Conservation (phyloP, 2,888 invertebrate genomes). For the Cheilosia urbana region DNA sequence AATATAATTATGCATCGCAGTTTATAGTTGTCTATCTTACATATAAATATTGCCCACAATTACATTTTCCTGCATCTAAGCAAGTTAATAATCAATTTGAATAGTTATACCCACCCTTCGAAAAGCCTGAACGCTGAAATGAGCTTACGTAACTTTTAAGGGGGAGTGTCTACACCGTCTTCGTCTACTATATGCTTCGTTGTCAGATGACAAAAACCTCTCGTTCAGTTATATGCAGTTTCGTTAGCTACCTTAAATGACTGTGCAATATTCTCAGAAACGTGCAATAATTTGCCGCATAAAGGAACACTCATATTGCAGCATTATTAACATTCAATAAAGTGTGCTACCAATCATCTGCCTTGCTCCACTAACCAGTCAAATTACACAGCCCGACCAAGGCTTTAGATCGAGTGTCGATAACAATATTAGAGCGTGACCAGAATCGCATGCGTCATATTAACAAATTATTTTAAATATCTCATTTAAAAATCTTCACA, state of each 20-base stretch:
- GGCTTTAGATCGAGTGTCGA: constrained; percentile 53
- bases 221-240: background rate
- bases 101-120: background rate
- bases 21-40: too few relatives aligned
- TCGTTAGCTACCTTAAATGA: background rate
- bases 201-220: background rate
- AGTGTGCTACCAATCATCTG: constrained; percentile 52
- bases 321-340: constrained; percentile 11
- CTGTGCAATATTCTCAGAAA: background rate
- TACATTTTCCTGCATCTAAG: too few relatives aligned
- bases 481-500: constrained; percentile 64
- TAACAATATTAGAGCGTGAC: constrained; percentile 67
- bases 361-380: constrained; percentile 49
- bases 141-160: background rate
- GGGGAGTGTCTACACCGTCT: background rate
- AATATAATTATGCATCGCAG: too few relatives aligned
- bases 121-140: background rate
- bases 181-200: background rate
- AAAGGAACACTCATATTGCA: constrained; percentile 11
- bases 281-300: background rate
- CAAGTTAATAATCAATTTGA: background rate
- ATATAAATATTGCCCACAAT: too few relatives aligned
- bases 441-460: constrained; percentile 72
- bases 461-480: constrained; percentile 72
- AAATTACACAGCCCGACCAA: constrained; percentile 46